These are phyloP conservation scores for Cepphus grylle DNA, from an alignment of 2,113 vertebrate genomes.

Conservation along the genomic window DNA sequence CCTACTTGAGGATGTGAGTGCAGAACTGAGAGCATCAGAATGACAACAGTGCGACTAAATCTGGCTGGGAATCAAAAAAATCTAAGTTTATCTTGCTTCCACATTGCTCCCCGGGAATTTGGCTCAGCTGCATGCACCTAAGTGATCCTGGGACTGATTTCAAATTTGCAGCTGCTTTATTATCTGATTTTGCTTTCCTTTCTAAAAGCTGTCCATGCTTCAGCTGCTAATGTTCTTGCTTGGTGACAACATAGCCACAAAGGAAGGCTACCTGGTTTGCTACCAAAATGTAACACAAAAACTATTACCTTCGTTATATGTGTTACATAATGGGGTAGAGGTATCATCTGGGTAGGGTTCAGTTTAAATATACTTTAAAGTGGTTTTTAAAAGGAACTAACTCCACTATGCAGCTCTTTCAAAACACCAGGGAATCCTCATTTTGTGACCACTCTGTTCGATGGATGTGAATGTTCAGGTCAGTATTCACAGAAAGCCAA, in stretches of 20 bases:
- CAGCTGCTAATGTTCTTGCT: neutral
- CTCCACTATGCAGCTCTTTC: neutral
- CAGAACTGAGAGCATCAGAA: neutral
- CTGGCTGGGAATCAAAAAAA: neutral
- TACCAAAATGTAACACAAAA: neutral
- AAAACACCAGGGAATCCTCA: constrained; percentile 6
- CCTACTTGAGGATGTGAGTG: neutral
- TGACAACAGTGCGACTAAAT: neutral
- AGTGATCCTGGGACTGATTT: neutral
- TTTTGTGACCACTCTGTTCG: neutral
- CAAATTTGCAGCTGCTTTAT: neutral
- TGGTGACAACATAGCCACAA: neutral
- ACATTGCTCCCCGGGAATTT: neutral
- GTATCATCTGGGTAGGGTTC: neutral
- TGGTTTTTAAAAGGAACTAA: constrained; percentile 29
- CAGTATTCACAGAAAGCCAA: constrained; percentile 27
- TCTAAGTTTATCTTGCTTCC: neutral
- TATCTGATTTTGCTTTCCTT: neutral
- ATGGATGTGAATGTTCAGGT: constrained; percentile 22
- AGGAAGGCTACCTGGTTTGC: neutral
- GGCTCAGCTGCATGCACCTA: neutral
- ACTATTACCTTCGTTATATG: neutral
- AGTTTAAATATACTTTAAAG: constrained; percentile 43
- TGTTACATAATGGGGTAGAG: neutral
- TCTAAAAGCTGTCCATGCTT: neutral